phyloP scores from a whole-genome alignment of 2,888 invertebrate genomes.

The Tenthredo livida region DNA sequence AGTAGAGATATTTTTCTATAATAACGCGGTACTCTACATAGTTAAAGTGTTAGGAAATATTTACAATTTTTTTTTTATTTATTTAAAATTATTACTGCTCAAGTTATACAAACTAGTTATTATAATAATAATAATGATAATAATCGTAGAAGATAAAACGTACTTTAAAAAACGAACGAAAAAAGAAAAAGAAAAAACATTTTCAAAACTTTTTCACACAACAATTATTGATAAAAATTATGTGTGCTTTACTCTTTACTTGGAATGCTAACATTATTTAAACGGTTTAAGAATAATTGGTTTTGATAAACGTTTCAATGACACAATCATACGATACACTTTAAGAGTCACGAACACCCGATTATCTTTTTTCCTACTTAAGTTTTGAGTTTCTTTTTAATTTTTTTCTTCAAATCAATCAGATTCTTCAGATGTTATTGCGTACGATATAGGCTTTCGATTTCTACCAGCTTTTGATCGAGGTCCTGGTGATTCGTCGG shows the following conservation, averaged over 20 bases:
- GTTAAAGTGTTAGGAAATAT: conserved; percentile 36
- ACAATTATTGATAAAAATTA: conserved; percentile 6
- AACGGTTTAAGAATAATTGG: conserved; percentile 37
- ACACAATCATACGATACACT: conserved; percentile 46
- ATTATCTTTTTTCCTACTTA: not conserved
- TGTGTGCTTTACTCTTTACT: not conserved
- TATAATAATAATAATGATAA: not conserved
- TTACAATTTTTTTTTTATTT: conserved; percentile 45
- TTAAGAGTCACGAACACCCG: conserved; percentile 39
- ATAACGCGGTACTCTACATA: not conserved
- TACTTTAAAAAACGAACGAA: not conserved
- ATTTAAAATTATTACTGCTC: conserved; percentile 44
- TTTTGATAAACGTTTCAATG: conserved; percentile 24
- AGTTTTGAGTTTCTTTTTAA: conserved; percentile 16
- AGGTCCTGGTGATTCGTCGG: conserved; percentile 59
- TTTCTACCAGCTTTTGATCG: conserved; percentile 78
- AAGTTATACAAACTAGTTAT: conserved; percentile 30
- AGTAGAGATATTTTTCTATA: not conserved
- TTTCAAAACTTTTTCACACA: conserved; percentile 10
- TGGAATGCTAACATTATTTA: conserved; percentile 44
- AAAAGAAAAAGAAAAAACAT: not conserved
- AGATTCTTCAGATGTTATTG: conserved; percentile 74
- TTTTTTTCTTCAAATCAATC: conserved; percentile 60
- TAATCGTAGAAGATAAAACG: conserved; percentile 1
- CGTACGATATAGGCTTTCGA: conserved; percentile 79